A percentile compares a stretch with the other conserved stretches of the same genome.
These are phyloP conservation scores for Turritopsis dohrnii DNA, from an alignment of 30 jellyfish, hydroid and myxozoan genomes.

Conservation along the genomic window DNA sequence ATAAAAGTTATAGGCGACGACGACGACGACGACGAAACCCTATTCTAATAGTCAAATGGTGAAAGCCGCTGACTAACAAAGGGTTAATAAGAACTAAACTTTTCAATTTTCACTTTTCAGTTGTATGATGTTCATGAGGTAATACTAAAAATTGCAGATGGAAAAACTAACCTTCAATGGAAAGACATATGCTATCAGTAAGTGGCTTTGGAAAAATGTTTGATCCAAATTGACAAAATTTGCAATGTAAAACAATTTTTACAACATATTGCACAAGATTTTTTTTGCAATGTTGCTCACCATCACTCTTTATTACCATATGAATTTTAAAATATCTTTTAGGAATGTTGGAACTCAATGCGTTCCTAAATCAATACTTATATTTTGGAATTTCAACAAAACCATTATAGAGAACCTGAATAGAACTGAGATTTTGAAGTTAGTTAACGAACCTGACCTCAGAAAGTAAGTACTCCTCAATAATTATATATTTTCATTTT, in stretches of 20 bases:
- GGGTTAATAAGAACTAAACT: not conserved
- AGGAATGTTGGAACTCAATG: constrained; percentile 24
- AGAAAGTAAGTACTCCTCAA: not conserved
- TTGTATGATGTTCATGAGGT: constrained; percentile 35
- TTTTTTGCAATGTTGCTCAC: too few relatives aligned
- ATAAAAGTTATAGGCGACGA: too few relatives aligned
- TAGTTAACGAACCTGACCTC: not conserved
- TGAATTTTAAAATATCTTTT: too few relatives aligned
- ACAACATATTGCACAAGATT: too few relatives aligned
- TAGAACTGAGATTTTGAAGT: not conserved
- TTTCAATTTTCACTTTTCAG: constrained; percentile 19
- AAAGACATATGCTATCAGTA: constrained; percentile 59
- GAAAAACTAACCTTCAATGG: constrained; percentile 50
- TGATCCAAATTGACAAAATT: too few relatives aligned
- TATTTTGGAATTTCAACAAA: constrained; percentile 3
- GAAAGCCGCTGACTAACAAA: not conserved
- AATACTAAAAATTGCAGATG: constrained; percentile 33
- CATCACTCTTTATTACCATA: too few relatives aligned
- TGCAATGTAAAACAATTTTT: too few relatives aligned
- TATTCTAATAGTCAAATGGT: not conserved
- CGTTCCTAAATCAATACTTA: not conserved
- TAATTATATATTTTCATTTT: too few relatives aligned
- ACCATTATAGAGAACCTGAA: not conserved
- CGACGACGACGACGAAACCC: not conserved
- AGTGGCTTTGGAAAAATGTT: not conserved